phyloP scores from a whole-genome alignment of 2,113 vertebrate species.

The human (Homo sapiens) region DNA sequence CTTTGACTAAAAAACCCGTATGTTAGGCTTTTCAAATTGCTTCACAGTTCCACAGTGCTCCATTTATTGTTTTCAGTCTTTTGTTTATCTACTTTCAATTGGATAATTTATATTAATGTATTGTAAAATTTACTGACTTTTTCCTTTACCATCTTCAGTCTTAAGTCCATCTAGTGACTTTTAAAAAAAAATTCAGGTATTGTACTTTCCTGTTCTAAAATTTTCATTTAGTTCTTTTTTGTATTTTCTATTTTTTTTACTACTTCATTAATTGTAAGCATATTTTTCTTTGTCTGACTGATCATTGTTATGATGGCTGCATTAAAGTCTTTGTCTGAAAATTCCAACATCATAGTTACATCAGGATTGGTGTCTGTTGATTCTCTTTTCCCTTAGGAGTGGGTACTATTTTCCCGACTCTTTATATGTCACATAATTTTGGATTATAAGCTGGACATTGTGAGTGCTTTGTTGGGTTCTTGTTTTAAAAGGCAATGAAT shows the following conservation, averaged over 20 bases:
- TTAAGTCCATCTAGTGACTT: not conserved
- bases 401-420: not conserved
- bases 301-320: not conserved
- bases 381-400: not conserved
- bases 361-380: not conserved
- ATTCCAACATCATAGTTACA: not conserved
- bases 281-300: not conserved
- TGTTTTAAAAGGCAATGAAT: not conserved
- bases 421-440: not conserved
- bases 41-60: not conserved
- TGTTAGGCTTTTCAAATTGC: not conserved
- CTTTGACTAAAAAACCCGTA: not conserved
- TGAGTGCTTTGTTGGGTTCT: not conserved
- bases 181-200: not conserved
- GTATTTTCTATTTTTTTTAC: not conserved
- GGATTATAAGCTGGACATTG: not conserved
- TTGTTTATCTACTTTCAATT: not conserved
- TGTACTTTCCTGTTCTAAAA: conserved; percentile 9
- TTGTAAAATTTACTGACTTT: not conserved
- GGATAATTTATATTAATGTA: not conserved
- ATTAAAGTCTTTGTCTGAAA: not conserved
- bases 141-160: not conserved
- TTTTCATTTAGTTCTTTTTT: not conserved
- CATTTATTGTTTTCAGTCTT: not conserved
- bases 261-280: not conserved